A percentile compares a stretch with the other conserved stretches of the same genome.
phyloP scores from a whole-genome alignment of 1,140 invertebrate species.

The Belonocnema kinseyi region DNA sequence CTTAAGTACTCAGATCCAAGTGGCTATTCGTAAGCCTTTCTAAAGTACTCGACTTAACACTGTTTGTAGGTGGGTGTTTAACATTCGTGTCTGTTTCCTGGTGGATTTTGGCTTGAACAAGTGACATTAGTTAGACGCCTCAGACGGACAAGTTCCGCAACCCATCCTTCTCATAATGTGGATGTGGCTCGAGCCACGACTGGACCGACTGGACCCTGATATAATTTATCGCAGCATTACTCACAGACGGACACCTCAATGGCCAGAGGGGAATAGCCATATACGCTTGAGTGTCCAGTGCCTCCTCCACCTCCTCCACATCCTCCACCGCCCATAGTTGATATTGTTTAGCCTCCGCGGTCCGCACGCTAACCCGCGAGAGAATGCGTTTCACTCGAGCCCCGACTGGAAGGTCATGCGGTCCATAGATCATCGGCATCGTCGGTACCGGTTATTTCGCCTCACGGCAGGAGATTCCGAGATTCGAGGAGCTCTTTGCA shows the following conservation, averaged over 20 bases:
- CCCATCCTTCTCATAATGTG: neutral
- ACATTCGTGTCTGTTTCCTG: constrained; percentile 4
- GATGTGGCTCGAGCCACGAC: constrained; percentile 14
- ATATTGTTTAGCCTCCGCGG: constrained; percentile 66
- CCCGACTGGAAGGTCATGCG: constrained; percentile 56
- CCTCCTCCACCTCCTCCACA: constrained; percentile 37
- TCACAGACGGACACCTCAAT: constrained; percentile 71
- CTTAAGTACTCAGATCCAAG: neutral
- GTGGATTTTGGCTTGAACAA: constrained; percentile 23
- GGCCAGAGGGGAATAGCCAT: constrained; percentile 57
- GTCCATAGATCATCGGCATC: constrained; percentile 53
- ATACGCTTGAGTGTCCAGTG: constrained; percentile 56
- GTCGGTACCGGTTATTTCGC: constrained; percentile 37
- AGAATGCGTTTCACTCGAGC: constrained; percentile 53
- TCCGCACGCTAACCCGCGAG: constrained; percentile 52
- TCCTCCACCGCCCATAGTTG: constrained; percentile 49
- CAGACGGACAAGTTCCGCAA: constrained; percentile 17
- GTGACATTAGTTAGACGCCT: constrained; percentile 22
- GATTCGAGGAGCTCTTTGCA: neutral
- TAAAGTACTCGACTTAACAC: constrained; percentile 27
- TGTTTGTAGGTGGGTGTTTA: neutral
- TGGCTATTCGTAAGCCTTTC: constrained; percentile 5
- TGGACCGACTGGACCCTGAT: constrained; percentile 40
- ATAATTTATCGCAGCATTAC: constrained; percentile 73
- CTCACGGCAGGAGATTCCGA: constrained; percentile 14